Base-by-base conservation (phyloP, 1,140 invertebrate genomes). In the Pseudomyrmex sp. region DNA sequence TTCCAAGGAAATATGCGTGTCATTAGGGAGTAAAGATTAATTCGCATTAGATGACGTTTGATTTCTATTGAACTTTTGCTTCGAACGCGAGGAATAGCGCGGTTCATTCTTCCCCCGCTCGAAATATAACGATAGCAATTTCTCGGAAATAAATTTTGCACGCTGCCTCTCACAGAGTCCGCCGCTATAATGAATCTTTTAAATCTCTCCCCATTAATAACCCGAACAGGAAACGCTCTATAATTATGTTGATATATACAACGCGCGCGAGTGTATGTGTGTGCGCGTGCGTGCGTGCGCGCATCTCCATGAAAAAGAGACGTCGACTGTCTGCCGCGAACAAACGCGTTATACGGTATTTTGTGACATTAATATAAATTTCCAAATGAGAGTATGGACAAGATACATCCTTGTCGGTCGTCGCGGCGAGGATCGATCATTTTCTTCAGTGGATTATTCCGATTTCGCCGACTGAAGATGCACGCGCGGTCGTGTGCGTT, bases 341-440 rank as follows among this genome's bases (percentile, higher is more conserved):
- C 23, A 65, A 7, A 59, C 66, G 12, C 23, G 52, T 58, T 59
- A 15, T 26, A 48, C 13, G 26, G 20, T 23, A 23, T 7, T 18
- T 15, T 23, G 76, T 59, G 76, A 70, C 66, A 70, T 79, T 79
- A 79, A 79, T 79, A 59, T 72, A 72, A 80, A 80, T 50, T 70
- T 20, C 54, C 54, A 54, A 80, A 70, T 59, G 76, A 80, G 12
- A 80, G 12, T 26, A 48, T 59, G 46, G 15, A 59, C 48, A 80
- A 72, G 44, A 79, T 59, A 72, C 58, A 61, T 80, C 44, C 65
- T 72, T 70, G 76, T 80, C 76, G 50, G 66, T 26, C 54, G 23
- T 7, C 20, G 56, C 10, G 44, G n/a, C 20, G 44, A 70, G 54
- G 12, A 80, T 80, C 66, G 76, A 80, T 80, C 70, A 80, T 70